A percentile compares a stretch with the other conserved stretches of the same genome.
Evolutionary conservation across 2,113 vertebrate species (phyloP).

Genomic region (Pipra filicauda): DNA sequence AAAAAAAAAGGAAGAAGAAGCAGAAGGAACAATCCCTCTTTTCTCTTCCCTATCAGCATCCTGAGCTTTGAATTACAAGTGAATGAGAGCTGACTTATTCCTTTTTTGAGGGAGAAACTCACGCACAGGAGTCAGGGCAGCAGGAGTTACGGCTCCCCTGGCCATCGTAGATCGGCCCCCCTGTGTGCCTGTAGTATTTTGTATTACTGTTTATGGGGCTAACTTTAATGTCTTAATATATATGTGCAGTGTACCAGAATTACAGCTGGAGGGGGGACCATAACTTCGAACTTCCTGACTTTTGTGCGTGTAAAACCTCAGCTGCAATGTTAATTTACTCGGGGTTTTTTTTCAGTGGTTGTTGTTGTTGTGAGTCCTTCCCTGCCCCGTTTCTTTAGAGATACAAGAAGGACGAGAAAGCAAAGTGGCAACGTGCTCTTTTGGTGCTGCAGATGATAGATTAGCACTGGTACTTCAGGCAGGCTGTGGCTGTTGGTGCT

Average conservation of each 20-base stretch:
- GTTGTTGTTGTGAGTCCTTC: background rate
- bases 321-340: conserved; percentile 42
- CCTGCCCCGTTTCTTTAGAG: background rate
- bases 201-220: conserved; percentile 62
- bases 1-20: background rate
- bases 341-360: background rate
- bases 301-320: conserved; percentile 5
- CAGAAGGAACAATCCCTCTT: conserved; percentile 6
- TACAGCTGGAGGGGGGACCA: conserved; percentile 55
- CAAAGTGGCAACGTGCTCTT: background rate
- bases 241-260: conserved; percentile 52
- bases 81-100: conserved; percentile 58
- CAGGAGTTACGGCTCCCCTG: conserved; percentile 44
- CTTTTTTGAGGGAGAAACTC: conserved; percentile 6
- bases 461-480: background rate
- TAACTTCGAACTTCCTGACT: conserved; percentile 59
- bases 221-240: conserved; percentile 71
- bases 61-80: conserved; percentile 55
- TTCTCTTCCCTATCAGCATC: conserved; percentile 28
- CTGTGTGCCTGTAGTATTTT: conserved; percentile 33
- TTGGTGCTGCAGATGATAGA: background rate
- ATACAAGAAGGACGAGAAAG: background rate
- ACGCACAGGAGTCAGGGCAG: conserved; percentile 13
- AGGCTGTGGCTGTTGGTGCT: background rate
- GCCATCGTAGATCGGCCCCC: conserved; percentile 29